A percentile compares a stretch with the other conserved stretches of the same genome.
Evolutionary conservation across 2,113 vertebrate species (phyloP).

Genomic region (Pristiophorus japonicus): DNA sequence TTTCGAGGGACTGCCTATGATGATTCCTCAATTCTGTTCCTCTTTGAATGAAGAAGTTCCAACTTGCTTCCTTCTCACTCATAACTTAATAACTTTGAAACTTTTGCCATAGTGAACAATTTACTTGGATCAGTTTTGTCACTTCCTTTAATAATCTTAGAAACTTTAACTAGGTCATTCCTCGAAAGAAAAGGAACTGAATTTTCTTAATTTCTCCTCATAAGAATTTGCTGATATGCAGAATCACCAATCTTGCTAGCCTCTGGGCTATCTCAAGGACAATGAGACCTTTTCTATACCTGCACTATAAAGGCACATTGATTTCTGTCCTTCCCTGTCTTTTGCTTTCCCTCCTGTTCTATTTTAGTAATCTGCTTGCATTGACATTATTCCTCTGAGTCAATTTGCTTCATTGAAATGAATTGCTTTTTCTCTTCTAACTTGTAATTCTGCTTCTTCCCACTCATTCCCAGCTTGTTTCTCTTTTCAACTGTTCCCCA

Average conservation of each 20-base stretch:
- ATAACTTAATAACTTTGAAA: neutral
- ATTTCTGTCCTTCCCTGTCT: neutral
- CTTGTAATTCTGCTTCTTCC: neutral
- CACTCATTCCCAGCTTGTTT: neutral
- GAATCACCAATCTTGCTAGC: neutral
- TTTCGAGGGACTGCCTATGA: no score
- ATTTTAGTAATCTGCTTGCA: neutral
- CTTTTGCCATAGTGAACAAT: neutral
- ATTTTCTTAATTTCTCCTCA: neutral
- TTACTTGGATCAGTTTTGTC: neutral
- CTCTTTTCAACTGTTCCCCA: neutral
- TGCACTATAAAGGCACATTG: neutral
- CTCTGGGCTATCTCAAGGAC: neutral
- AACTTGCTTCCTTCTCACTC: neutral
- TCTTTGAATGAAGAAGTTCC: neutral
- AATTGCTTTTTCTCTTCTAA: neutral
- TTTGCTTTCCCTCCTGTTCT: neutral
- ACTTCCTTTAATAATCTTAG: neutral
- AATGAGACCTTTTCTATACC: neutral
- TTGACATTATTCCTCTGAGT: neutral
- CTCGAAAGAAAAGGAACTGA: neutral
- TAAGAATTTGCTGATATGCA: neutral
- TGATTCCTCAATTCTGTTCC: neutral
- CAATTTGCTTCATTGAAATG: neutral
- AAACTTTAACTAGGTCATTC: neutral